These are phyloP conservation scores for Ophiothrix spiculata DNA, from an alignment of 35 echinoderm and acorn worm species.

Conservation along the genomic window DNA sequence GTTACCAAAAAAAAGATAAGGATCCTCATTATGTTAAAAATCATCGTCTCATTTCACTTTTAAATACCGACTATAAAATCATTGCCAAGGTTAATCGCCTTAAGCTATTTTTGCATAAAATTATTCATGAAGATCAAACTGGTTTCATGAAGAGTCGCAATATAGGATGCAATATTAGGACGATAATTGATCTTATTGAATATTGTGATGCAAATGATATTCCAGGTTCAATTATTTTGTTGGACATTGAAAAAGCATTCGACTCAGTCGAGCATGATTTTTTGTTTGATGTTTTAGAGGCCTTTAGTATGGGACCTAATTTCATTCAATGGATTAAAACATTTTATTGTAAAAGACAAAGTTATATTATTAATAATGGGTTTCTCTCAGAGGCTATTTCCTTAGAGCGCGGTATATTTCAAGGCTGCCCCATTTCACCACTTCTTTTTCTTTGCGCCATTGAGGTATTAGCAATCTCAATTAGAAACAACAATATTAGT, in stretches of 20 bases:
- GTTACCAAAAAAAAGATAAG: neutral
- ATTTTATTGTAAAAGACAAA: neutral
- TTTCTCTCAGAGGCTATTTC: slow-evolving; percentile 3
- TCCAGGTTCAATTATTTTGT: slow-evolving; percentile 4
- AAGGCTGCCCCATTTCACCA: slow-evolving; percentile 22
- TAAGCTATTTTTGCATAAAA: neutral
- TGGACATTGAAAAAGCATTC: slow-evolving; percentile 10
- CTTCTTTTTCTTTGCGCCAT: slow-evolving; percentile 15
- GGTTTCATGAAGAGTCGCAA: slow-evolving; percentile 8
- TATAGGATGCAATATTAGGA: slow-evolving; percentile 4
- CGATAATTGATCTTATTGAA: slow-evolving; percentile 16
- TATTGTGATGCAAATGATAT: neutral
- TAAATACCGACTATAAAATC: neutral
- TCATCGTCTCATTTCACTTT: neutral
- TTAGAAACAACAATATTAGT: slow-evolving; percentile 15
- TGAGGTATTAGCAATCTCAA: neutral
- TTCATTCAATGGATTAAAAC: slow-evolving; percentile 18
- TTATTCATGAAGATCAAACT: slow-evolving; percentile 13
- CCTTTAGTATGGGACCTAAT: neutral
- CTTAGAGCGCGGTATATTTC: neutral
- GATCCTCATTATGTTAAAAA: neutral
- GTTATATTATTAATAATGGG: slow-evolving; percentile 14
- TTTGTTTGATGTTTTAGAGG: neutral
- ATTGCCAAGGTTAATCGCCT: slow-evolving; percentile 9
- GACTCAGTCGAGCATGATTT: neutral